phyloP scores from a whole-genome alignment of 2,113 vertebrate species.

The Corythoichthys intestinalis region DNA sequence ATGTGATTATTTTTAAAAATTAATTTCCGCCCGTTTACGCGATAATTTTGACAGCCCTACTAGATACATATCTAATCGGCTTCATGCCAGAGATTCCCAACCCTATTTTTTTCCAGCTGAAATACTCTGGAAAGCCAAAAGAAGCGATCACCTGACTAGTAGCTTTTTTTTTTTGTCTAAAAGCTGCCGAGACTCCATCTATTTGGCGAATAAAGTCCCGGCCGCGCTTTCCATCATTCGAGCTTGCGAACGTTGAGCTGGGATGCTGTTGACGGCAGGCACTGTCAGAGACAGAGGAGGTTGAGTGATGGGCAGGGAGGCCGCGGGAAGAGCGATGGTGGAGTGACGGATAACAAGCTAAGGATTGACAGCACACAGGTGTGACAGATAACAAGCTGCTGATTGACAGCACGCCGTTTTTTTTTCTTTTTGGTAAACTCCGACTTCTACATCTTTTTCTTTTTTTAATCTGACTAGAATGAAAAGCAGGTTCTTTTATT shows the following conservation, averaged over 20 bases:
- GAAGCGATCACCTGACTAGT: no score
- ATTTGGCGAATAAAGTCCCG: conserved; percentile 85
- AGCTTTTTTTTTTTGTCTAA: conserved; percentile 54
- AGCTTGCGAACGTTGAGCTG: background rate
- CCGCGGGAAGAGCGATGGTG: conserved; percentile 60
- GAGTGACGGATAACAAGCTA: conserved; percentile 84
- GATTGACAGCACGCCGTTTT: conserved; percentile 91
- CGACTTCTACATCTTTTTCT: conserved; percentile 78
- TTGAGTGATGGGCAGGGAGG: conserved; percentile 65
- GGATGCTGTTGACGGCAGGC: conserved; percentile 58
- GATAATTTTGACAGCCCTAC: no score
- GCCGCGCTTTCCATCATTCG: conserved; percentile 40
- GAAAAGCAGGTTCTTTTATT: background rate
- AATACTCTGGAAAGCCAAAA: no score
- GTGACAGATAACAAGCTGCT: conserved; percentile 89
- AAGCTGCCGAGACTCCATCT: conserved; percentile 65
- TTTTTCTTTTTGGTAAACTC: conserved; percentile 45
- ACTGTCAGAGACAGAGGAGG: conserved; percentile 76
- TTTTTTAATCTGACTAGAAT: background rate
- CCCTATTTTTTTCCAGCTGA: no score
- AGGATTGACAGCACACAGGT: conserved; percentile 93
- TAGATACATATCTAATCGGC: no score
- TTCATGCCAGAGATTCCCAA: no score
- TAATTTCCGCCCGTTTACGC: no score
- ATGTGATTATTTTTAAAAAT: no score